Conservation (phyloP, 1,140 invertebrate species). For the Oedothorax gibbosus region DNA sequence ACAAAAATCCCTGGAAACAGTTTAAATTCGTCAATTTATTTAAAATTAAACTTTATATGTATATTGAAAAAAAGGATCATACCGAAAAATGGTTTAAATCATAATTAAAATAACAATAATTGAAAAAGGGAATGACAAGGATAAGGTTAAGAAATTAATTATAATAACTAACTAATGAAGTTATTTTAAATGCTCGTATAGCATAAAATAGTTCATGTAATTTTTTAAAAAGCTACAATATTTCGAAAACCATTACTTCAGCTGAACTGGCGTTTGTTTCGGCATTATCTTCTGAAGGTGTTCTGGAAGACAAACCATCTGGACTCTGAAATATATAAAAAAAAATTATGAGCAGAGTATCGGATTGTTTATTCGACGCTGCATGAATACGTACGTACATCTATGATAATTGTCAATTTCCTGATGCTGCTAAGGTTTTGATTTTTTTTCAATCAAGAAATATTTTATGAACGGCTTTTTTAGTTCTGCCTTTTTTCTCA, state of each 20-base stretch:
- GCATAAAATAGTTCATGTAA: background rate
- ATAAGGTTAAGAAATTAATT: too few species aligned
- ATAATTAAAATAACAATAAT: background rate
- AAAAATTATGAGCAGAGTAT: too few species aligned
- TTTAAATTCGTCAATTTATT: background rate
- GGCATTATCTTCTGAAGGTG: slow-evolving; percentile 22
- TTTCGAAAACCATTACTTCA: background rate
- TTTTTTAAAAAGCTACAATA: slow-evolving; percentile 1
- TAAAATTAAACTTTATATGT: background rate
- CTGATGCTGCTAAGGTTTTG: too few species aligned
- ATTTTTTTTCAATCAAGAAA: too few species aligned
- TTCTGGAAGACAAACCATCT: background rate
- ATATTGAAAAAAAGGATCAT: background rate
- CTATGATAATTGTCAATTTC: too few species aligned
- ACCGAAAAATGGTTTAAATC: background rate
- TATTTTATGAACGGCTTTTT: too few species aligned
- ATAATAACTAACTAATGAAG: too few species aligned
- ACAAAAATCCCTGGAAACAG: slow-evolving; percentile 68
- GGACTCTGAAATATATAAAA: background rate
- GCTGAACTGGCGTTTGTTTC: slow-evolving; percentile 1
- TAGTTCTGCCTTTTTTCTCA: too few species aligned
- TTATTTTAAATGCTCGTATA: too few species aligned
- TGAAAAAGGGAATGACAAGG: background rate
- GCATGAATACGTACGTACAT: too few species aligned
- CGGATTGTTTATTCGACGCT: too few species aligned